Evolutionary conservation across 2,797 vertebrate species (phyloP), one percentile per base, ranked within the genome.

Genomic region (Tympanoctomys barrerae): DNA sequence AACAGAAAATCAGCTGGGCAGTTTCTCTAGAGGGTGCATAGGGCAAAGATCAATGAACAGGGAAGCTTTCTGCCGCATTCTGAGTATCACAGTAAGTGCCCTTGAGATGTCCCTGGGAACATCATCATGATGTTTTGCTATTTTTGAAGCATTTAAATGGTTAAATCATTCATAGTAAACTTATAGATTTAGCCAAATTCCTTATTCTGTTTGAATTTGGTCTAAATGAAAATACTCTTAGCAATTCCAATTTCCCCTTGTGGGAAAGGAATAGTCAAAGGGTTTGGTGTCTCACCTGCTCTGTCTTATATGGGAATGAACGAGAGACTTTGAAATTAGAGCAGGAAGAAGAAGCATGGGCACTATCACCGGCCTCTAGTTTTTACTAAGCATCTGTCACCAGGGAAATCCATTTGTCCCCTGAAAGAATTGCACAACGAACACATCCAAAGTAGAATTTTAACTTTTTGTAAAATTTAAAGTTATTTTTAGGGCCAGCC

Each of bases 191-290:
- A 87, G 52, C 36, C 39, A 92, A 84, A 66, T 86, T 82, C 39
- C 87, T 94, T 87, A 57, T 52, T 88, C 46, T 91, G 62, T 54
- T 85, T 33, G 22, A 95, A 8, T 70, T 57, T 36, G 59, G 10
- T 89, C 90, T 70, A 93, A 95, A 61, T 59, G 54, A 68, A 82
- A 64, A 52, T n/a, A 71, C 86, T 83, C 21, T 64, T 52, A 81
- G 39, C 82, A 90, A 66, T 83, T 66, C 2, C 13, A 90, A 75
- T 54, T 18, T 7, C 2, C 19, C 14, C 11, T 31, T 10, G 2
- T 61, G 24, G 54, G 28, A 66, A 36, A 52, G 36, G 36, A 88
- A 59, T 1, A 86, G 61, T 28, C 52, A 77, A 94, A 86, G 64
- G 18, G 87, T 16, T 21, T 85, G 54, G 7, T 39, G 33, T 42